A percentile compares a stretch with the other conserved stretches of the same genome.
These are phyloP conservation scores for Mustelus asterias DNA, from an alignment of 2,113 vertebrate species.

Conservation along the genomic window DNA sequence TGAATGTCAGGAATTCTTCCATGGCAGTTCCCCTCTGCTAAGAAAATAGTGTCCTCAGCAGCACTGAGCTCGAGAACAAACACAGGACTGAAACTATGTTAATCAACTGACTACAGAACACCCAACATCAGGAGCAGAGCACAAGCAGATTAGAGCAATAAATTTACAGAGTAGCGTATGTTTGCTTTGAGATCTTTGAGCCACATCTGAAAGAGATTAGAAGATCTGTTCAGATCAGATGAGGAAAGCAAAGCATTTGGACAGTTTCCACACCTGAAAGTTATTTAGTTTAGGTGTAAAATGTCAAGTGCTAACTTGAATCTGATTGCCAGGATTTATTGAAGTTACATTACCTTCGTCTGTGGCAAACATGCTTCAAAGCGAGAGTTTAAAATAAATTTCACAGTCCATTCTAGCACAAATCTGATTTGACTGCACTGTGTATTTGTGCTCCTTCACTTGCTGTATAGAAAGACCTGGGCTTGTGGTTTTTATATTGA, in stretches of 20 bases:
- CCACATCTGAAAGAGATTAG: slow-evolving; percentile 42
- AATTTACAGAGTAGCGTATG: slow-evolving; percentile 48
- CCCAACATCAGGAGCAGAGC: slow-evolving; percentile 39
- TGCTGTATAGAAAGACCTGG: not conserved
- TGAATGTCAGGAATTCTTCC: slow-evolving; percentile 41
- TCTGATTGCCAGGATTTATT: not conserved
- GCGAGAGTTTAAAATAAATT: not conserved
- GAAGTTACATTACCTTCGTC: not conserved
- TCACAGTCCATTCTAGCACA: not conserved
- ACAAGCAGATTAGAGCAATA: slow-evolving; percentile 41
- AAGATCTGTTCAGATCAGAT: slow-evolving; percentile 22
- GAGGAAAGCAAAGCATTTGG: not conserved
- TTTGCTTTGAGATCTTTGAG: slow-evolving; percentile 45
- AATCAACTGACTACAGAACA: slow-evolving; percentile 47
- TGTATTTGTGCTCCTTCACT: not conserved
- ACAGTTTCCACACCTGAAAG: not conserved
- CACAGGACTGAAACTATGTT: slow-evolving; percentile 41
- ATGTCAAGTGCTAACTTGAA: not conserved
- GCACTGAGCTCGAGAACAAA: slow-evolving; percentile 41
- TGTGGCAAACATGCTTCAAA: not conserved
- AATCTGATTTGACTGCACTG: not conserved
- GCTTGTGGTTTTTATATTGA: not conserved
- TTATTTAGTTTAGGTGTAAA: not conserved
- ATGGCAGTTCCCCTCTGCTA: slow-evolving; percentile 39
- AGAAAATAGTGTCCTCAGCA: not conserved